Conservation (phyloP, 2,888 invertebrate species). For the Notocelia uddmanniana region DNA sequence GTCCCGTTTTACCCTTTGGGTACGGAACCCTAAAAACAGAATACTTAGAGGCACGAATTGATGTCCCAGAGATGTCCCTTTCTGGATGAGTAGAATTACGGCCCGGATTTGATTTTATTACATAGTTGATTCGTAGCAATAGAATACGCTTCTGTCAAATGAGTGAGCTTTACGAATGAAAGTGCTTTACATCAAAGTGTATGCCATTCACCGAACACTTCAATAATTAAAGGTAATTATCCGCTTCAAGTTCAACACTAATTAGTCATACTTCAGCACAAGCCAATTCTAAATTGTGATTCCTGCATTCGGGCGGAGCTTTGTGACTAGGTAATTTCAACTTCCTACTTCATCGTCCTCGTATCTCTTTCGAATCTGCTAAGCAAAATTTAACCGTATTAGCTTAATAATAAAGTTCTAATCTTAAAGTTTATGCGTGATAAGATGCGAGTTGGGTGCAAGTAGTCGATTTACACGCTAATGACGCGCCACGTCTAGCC, state of each 20-base stretch:
- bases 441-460: neutral
- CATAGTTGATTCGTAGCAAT: neutral
- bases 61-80: neutral
- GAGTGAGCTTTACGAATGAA: neutral
- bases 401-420: neutral
- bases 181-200: conserved; percentile 1
- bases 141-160: too few species aligned
- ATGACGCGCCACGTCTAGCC: conserved; percentile 38
- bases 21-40: too few species aligned
- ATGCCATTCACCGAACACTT: conserved; percentile 4
- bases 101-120: neutral
- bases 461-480: conserved; percentile 31
- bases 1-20: too few species aligned
- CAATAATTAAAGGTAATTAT: conserved; percentile 12
- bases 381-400: neutral
- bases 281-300: conserved; percentile 25
- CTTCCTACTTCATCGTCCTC: neutral
- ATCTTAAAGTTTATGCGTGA: neutral
- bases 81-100: neutral
- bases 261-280: conserved; percentile 32
- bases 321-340: conserved; percentile 40
- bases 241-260: conserved; percentile 29
- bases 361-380: neutral
- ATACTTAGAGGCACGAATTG: neutral
- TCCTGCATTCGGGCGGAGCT: conserved; percentile 34